These are phyloP conservation scores for Troides oblongomaculatus DNA, from an alignment of 2,888 invertebrate genomes.

Conservation along the genomic window DNA sequence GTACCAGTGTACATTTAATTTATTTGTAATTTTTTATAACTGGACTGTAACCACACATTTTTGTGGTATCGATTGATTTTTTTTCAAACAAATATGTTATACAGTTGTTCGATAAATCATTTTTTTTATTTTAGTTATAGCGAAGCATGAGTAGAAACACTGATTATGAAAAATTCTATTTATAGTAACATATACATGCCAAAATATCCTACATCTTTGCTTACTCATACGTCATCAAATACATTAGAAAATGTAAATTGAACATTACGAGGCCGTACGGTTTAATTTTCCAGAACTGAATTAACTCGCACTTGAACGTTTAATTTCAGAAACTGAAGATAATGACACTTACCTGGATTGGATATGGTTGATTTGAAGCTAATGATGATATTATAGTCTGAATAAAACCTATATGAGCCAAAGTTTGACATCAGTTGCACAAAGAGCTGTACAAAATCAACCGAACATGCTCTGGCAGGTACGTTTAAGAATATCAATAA, in stretches of 20 bases:
- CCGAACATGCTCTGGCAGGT: slow-evolving; percentile 37
- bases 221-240: slow-evolving; percentile 6
- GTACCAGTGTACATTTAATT: too few relatives aligned
- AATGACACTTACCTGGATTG: slow-evolving; percentile 23
- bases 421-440: slow-evolving; percentile 24
- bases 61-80: too few relatives aligned
- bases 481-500: slow-evolving; percentile 14
- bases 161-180: too few relatives aligned
- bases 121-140: too few relatives aligned
- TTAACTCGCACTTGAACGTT: slow-evolving; percentile 25
- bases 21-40: too few relatives aligned
- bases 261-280: slow-evolving; percentile 10
- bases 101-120: too few relatives aligned
- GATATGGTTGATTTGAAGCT: slow-evolving; percentile 17
- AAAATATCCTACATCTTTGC: background rate
- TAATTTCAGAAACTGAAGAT: slow-evolving; percentile 28
- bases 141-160: too few relatives aligned
- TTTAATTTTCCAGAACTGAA: slow-evolving; percentile 10
- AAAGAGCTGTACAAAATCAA: slow-evolving; percentile 6
- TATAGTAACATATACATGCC: background rate
- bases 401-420: slow-evolving; percentile 25
- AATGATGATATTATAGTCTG: slow-evolving; percentile 20
- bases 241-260: slow-evolving; percentile 15
- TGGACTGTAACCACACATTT: too few relatives aligned
- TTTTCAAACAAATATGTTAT: too few relatives aligned